These are phyloP conservation scores for Brachionus rubens DNA, from an alignment of 1,140 invertebrate genomes.

Conservation along the genomic window DNA sequence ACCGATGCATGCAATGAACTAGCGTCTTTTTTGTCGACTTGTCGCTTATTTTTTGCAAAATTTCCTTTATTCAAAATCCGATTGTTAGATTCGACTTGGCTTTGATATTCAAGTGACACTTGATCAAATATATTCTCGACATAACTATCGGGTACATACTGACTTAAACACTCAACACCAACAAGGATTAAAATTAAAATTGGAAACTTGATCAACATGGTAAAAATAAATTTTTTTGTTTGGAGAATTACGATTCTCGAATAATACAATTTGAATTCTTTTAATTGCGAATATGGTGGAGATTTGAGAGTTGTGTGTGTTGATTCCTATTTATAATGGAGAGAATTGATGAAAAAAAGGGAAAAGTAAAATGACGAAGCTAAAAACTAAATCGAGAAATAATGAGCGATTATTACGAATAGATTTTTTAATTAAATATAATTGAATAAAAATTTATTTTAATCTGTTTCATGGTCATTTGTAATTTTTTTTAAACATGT, in stretches of 20 bases:
- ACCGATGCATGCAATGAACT: neutral
- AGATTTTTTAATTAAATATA: neutral
- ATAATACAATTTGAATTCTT: too few species aligned
- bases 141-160: conserved; percentile 6
- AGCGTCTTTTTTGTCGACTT: neutral
- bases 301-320: too few species aligned
- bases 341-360: too few species aligned
- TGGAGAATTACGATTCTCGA: too few species aligned
- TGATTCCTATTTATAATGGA: too few species aligned
- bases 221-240: too few species aligned
- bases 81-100: neutral
- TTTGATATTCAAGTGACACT: neutral
- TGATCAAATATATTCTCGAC: conserved; percentile 3
- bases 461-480: neutral
- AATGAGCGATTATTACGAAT: neutral
- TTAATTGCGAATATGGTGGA: too few species aligned
- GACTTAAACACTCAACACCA: too few species aligned
- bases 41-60: neutral
- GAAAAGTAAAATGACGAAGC: too few species aligned
- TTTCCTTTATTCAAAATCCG: neutral
- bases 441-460: neutral
- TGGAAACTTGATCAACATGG: too few species aligned
- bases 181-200: too few species aligned
- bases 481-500: neutral
- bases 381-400: neutral